Base-by-base conservation (phyloP, 2,888 invertebrate species). In the Caenorhabditis zanzibari region DNA sequence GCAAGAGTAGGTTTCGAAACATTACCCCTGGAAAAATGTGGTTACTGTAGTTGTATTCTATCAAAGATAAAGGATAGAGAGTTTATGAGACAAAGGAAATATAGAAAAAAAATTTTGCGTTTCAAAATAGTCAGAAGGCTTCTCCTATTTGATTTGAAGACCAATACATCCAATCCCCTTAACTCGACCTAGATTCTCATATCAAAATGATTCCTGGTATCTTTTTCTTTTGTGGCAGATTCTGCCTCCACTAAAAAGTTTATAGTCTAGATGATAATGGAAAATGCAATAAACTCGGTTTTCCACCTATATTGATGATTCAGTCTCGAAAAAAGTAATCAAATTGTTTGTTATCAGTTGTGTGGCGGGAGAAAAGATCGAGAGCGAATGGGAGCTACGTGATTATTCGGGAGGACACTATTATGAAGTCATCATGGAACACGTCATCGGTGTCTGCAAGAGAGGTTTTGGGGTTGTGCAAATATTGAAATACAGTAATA, bases 1-100 rank as follows among this genome's bases (percentile, higher is more conserved):
- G 35, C 32, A 79, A 14, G 1, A 64, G 16, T 44, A 79, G 71
- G 79, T 71, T 79, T 49, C 71, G 79, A 52, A 71, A 54, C 79
- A 79, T 77, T 76, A 76, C 59, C 68, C 75, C 38, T 38, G 38
- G 12, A 38, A 38, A 38, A 10, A 2, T 6, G 12, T 2, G 7
- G 10, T 47, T 32, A n/a, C n/a, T n/a, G n/a, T n/a, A n/a, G n/a
- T n/a, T n/a, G n/a, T n/a, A n/a, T n/a, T n/a, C n/a, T n/a, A n/a
- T n/a, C n/a, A n/a, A n/a, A n/a, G n/a, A n/a, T n/a, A n/a, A n/a
- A n/a, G n/a, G n/a, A n/a, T n/a, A n/a, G n/a, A n/a, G n/a, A n/a
- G n/a, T n/a, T n/a, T n/a, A n/a, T n/a, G n/a, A n/a, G n/a, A n/a
- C n/a, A n/a, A n/a, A n/a, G 32, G 4, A 7, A 32, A 32, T 32